Evolutionary conservation across 2,113 vertebrate genomes (phyloP), one percentile per base, ranked within the genome.

Genomic region (Ardeotis arabs): DNA sequence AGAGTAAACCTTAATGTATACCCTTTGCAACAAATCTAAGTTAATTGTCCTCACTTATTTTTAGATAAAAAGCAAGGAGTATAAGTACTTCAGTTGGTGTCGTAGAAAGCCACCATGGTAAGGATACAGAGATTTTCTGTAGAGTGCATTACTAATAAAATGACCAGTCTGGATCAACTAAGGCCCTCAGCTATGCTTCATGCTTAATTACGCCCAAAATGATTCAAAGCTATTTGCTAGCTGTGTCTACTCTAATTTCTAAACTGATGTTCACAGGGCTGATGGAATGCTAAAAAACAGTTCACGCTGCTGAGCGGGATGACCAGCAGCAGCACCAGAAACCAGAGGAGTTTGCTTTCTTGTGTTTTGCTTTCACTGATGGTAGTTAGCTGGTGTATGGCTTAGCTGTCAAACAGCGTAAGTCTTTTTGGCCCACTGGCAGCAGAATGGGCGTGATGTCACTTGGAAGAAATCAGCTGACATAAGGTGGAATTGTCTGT

Each of bases 401-500:
- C 87, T 95, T 80, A 96, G 62, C 95, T 97, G 90, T 97, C 97
- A 98, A 94, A 95, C 25, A 93, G 45, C 15, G 11, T 87, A 95
- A 94, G 96, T 56, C 93, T 78, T 97, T 78, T 97, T 94, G 95
- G 96, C 37, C 25, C 50, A 49, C 84, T 95, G 94, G 93, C 45
- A 96, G 89, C 83, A 87, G 35, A 96, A 92, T 15, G 41, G 78
- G 49, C 8, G 18, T 1, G 0, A 96, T 93, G 90, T 93, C 91
- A 91, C 92, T 97, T 97, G 97, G 97, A 98, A 98, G 73, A 91
- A 96, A 97, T 95, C 96, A 94, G 94, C 83, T 92, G 72, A 96
- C 97, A 98, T 97, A 97, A 97, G 97, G 97, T 87, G 37, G 92
- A 97, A 95, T 97, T 81, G 87, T 97, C 95, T 97, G 96, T 96